Base-by-base conservation (phyloP, 2,888 invertebrate species). In the Orthosia cruda region DNA sequence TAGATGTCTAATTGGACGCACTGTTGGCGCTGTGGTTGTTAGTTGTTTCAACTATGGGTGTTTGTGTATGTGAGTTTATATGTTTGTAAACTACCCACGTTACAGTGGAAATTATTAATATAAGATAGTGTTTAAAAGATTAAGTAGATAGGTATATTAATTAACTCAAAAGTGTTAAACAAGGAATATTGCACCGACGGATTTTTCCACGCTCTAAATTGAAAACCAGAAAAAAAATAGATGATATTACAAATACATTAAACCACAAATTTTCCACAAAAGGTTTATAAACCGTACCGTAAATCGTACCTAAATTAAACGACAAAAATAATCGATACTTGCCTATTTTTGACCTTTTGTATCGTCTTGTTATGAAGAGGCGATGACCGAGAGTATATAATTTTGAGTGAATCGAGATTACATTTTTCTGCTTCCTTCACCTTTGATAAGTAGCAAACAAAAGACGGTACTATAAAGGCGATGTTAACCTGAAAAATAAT, bases 321-420 rank as follows among this genome's bases (percentile, higher is more conserved):
- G 55, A 49, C 74, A 71, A 77, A 61, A 52, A 20, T 9, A 71
- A 80, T 76, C 50, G 47, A 76, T 72, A 84, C 86, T 88, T 85
- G 93, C 95, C 92, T 93, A 86, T 86, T 83, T 89, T 93, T 94
- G 52, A 94, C 89, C 81, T 90, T 88, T 82, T 93, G 89, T 63
- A 95, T 93, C 49, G 92, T 93, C 84, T 93, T 94, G 62, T 81
- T 87, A 79, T 95, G 95, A 75, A 95, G 91, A 74, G 93, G 94
- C 59, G 92, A 91, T 73, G 94, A 92, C 59, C 94, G 91, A 23
- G 93, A 94, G 83, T 95, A 95, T 62, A 95, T 89, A 71, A 92
- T 89, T 90, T 91, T 92, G n/a, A 95, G 88, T 50, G 93, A 92
- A 81, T 92, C 90, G 68, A 93, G 81, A 84, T 93, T 91, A 71